Evolutionary conservation across 2,797 vertebrate genomes (phyloP).

Genomic region (Chelonia mydas): DNA sequence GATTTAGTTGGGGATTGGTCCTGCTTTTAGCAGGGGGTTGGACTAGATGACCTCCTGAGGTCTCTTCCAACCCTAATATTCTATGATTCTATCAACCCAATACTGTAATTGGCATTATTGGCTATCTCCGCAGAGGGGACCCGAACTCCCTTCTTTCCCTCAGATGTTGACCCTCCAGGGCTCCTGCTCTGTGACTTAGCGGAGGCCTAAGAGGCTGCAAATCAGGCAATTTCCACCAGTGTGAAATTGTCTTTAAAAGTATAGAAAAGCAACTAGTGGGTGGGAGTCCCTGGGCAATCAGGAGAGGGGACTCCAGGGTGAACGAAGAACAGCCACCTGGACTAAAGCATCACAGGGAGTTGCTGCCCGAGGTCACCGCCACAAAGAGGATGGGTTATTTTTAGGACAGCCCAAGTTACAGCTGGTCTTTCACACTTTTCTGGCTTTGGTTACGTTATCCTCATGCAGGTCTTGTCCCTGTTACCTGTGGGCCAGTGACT

Average conservation of each 20-base stretch:
- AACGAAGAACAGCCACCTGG: no score
- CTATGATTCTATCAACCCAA: background rate
- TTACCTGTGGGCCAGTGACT: background rate
- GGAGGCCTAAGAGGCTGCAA: no score
- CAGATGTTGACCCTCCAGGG: background rate
- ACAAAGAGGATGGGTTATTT: background rate
- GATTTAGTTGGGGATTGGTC: no score
- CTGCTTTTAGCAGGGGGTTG: no score
- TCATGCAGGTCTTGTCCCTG: background rate
- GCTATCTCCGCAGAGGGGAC: background rate
- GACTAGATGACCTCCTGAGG: no score
- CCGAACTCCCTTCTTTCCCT: background rate
- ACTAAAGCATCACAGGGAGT: background rate
- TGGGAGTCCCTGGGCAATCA: no score
- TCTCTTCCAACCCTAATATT: no score
- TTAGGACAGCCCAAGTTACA: background rate
- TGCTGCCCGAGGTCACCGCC: background rate
- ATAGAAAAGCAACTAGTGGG: no score
- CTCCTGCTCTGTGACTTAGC: no score
- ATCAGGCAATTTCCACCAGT: background rate
- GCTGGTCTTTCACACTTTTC: background rate
- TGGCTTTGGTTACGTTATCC: background rate
- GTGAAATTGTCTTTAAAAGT: no score
- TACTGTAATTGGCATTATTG: background rate
- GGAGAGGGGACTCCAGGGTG: no score